Base-by-base conservation (phyloP, 2,888 invertebrate species). In the Dendrolimus pini region DNA sequence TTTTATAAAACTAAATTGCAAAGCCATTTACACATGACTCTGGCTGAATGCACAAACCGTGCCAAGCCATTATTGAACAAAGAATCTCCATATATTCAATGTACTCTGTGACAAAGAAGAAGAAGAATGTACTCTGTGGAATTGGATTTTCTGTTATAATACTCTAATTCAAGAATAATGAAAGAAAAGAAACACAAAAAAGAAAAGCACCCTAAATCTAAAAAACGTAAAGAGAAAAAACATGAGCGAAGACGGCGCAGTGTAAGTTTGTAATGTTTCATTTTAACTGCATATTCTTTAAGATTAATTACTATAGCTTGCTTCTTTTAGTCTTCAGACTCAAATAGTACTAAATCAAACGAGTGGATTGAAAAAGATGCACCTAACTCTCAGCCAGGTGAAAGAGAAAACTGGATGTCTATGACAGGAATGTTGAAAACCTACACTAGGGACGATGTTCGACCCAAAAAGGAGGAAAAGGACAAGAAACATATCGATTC, bases 391-490 rank as follows among this genome's bases (percentile, higher is more conserved):
- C 63, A 58, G 56, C 68, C 66, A 53, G 55, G 66, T 18, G 79
- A 91, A 69, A 91, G 95, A 59, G 96, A 97, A 56, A 94, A 94
- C 70, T 97, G 97, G 97, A 96, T 97, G 95, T 93, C 93, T 52
- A 89, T 94, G 74, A 92, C 93, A 10, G 92, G 92, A 53, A 77
- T 83, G 71, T 64, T 90, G 13, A 87, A 85, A 67, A 91, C 91
- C 7, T 91, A 80, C 64, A 82, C 85, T 18, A 89, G 86, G 68
- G 81, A 89, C 7, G 89, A 91, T 54, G 77, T 87, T 8, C 90
- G 85, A 65, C 84, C 89, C 18, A 86, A 91, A 64, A 83, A 85
- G 56, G 87, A 92, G 56, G 86, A 92, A 59, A 89, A 89, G 66
- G 80, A 89, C 60, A 92, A 92, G 67, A 85, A 86, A 62, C 83